Conservation (phyloP, 2,113 vertebrate species). For the Buteo buteo region DNA sequence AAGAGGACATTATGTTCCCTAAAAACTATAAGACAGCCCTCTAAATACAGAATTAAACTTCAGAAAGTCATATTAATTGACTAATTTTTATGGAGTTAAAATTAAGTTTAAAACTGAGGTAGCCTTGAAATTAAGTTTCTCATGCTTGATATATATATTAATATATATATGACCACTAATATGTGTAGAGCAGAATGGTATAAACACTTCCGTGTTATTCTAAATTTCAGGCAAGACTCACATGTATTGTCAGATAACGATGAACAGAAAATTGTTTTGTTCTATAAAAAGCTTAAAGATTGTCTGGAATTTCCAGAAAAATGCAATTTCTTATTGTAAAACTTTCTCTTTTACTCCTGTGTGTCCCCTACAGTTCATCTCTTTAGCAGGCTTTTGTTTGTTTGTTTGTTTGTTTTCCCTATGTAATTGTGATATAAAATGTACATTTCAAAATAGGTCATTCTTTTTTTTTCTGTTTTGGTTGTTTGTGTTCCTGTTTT, state of each 20-base stretch:
- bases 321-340: rapidly evolving
- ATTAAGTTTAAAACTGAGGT: neutral
- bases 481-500: neutral
- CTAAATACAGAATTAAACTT: neutral
- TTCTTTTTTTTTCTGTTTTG: neutral
- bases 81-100: neutral
- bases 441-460: neutral
- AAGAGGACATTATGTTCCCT: neutral
- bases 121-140: neutral
- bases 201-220: neutral
- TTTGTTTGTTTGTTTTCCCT: too few species aligned
- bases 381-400: too few species aligned
- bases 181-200: neutral
- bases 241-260: neutral
- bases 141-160: rapidly evolving
- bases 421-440: neutral
- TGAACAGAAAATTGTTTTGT: neutral
- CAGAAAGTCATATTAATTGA: neutral
- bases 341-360: rapidly evolving
- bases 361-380: neutral
- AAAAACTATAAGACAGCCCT: neutral
- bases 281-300: neutral
- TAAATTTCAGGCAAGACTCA: neutral
- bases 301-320: neutral
- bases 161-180: neutral